Conservation (phyloP, 2,888 invertebrate species). For the Microdon myrmicae region DNA sequence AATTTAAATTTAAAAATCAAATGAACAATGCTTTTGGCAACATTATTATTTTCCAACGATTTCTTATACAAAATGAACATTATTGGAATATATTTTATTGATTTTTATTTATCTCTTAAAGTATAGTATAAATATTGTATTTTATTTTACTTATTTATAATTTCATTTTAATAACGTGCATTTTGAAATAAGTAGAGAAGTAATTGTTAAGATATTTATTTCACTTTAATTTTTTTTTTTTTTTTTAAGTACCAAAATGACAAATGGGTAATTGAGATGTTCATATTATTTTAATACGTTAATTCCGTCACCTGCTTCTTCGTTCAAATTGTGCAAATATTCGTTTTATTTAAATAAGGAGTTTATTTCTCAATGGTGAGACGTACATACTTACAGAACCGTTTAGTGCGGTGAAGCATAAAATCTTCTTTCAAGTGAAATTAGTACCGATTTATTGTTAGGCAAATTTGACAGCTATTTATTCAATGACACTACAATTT, state of each 20-base stretch:
- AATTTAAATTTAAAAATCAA: constrained; percentile 11
- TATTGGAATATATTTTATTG: constrained; percentile 17
- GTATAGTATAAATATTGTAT: neutral
- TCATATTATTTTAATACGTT: no score
- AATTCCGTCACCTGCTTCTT: constrained; percentile 27
- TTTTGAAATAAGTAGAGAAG: constrained; percentile 47
- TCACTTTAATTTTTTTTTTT: constrained; percentile 27
- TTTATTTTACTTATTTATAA: neutral
- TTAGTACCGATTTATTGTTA: no score
- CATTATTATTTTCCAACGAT: constrained; percentile 34
- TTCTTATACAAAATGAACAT: constrained; percentile 35
- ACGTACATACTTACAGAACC: no score
- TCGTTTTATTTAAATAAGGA: constrained; percentile 22
- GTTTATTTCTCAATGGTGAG: no score
- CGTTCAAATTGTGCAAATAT: constrained; percentile 31
- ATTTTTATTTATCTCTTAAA: constrained; percentile 29
- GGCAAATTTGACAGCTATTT: no score
- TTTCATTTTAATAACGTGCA: constrained; percentile 37
- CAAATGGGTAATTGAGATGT: constrained; percentile 34
- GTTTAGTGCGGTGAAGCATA: no score
- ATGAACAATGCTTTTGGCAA: constrained; percentile 43
- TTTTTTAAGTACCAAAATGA: constrained; percentile 6
- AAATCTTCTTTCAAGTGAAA: no score
- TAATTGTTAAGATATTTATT: constrained; percentile 33
- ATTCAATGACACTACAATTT: no score